These are phyloP conservation scores for Proteles cristata DNA, from an alignment of 2,113 vertebrate species.

Conservation along the genomic window DNA sequence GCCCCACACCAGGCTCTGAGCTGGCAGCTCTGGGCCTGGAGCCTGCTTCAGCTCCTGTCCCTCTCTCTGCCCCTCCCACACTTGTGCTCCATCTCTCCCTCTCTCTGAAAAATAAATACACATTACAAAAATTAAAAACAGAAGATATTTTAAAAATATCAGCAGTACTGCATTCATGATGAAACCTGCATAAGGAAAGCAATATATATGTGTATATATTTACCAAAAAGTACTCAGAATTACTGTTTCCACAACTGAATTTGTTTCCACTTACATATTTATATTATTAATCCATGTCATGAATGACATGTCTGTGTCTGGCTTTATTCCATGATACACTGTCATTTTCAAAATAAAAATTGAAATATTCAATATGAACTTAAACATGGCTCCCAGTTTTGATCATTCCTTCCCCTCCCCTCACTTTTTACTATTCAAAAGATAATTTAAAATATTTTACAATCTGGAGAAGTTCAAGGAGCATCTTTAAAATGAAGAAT, in stretches of 20 bases:
- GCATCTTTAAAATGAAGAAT: slow-evolving; percentile 45
- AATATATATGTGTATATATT: not conserved
- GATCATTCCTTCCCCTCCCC: not conserved
- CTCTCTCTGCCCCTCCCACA: no score
- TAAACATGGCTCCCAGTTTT: not conserved
- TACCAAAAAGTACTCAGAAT: not conserved
- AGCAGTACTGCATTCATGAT: not conserved
- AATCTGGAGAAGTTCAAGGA: slow-evolving; percentile 12
- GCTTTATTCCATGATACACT: not conserved
- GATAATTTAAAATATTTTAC: slow-evolving; percentile 22
- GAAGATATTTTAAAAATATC: not conserved
- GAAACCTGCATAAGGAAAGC: not conserved
- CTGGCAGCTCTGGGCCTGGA: no score
- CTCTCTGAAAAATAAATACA: no score
- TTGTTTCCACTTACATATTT: not conserved
- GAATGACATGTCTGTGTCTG: not conserved
- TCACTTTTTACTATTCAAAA: not conserved
- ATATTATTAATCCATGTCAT: not conserved
- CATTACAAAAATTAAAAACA: no score
- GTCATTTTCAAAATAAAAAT: slow-evolving; percentile 34
- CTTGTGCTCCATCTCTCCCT: no score
- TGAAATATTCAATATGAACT: not conserved
- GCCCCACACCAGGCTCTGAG: no score
- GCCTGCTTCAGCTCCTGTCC: no score
- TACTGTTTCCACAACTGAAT: not conserved